phyloP scores from a whole-genome alignment of 2,797 vertebrate genomes.

The Spheniscus humboldti region DNA sequence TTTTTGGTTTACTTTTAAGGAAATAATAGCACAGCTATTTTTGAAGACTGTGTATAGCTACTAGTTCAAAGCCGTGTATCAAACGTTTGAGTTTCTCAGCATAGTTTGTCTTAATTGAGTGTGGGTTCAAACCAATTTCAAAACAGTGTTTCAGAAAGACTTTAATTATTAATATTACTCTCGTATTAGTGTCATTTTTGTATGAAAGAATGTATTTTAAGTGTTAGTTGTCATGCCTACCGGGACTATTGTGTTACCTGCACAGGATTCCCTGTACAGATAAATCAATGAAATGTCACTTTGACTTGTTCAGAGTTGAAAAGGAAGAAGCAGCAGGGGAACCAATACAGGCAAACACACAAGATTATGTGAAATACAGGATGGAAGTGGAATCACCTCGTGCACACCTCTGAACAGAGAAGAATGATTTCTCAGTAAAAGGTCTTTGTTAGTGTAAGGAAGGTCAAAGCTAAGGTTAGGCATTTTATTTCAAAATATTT shows the following conservation, averaged over 20 bases:
- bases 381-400: not conserved
- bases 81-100: not conserved
- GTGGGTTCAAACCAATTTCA: constrained; percentile 34
- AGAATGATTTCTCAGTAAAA: not conserved
- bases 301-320: not conserved
- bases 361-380: not conserved
- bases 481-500: not conserved
- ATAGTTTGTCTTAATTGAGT: not conserved
- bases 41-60: not conserved
- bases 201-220: not conserved
- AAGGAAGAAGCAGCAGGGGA: not conserved
- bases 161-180: constrained; percentile 52
- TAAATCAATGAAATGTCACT: not conserved
- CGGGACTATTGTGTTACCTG: not conserved
- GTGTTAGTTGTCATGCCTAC: not conserved
- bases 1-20: constrained; percentile 25
- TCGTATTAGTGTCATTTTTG: not conserved
- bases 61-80: constrained; percentile 30
- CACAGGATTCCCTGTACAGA: not conserved
- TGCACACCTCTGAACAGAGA: not conserved
- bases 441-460: not conserved
- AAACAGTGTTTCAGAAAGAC: constrained; percentile 6
- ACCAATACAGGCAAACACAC: not conserved
- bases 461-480: not conserved
- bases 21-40: constrained; percentile 47